Evolutionary conservation across 2,888 invertebrate genomes (phyloP).

Genomic region (Hymenopus coronatus): DNA sequence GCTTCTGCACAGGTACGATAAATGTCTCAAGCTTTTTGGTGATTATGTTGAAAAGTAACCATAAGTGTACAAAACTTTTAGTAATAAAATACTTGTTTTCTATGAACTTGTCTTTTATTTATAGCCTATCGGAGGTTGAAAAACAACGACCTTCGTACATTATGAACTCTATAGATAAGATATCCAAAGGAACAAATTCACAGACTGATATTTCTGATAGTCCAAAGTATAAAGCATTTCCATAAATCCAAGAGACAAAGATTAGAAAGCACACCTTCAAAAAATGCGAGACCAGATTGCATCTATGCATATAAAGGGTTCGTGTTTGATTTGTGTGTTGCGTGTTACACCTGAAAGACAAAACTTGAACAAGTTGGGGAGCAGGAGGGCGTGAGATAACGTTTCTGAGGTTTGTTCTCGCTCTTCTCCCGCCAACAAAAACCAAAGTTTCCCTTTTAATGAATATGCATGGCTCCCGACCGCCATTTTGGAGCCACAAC

Average conservation of each 20-base stretch:
- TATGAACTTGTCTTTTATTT: no score
- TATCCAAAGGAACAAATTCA: neutral
- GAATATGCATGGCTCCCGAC: neutral
- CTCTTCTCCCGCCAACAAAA: neutral
- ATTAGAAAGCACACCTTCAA: neutral
- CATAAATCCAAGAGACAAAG: neutral
- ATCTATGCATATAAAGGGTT: neutral
- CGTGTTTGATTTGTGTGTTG: neutral
- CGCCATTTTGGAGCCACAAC: neutral
- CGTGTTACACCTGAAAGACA: neutral
- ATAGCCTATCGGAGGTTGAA: no score
- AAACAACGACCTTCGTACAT: no score
- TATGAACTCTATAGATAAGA: no score
- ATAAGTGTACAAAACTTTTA: no score
- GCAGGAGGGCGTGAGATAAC: neutral
- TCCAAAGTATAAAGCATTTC: neutral
- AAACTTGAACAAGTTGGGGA: neutral
- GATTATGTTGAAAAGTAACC: no score
- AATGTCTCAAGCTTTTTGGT: no score
- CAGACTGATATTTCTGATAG: neutral
- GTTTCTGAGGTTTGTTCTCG: neutral
- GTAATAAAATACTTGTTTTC: no score
- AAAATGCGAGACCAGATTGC: neutral
- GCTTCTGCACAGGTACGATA: no score
- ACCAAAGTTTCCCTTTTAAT: neutral